Conservation (phyloP, 2,797 vertebrate species). For the Anisognathus igniventris region DNA sequence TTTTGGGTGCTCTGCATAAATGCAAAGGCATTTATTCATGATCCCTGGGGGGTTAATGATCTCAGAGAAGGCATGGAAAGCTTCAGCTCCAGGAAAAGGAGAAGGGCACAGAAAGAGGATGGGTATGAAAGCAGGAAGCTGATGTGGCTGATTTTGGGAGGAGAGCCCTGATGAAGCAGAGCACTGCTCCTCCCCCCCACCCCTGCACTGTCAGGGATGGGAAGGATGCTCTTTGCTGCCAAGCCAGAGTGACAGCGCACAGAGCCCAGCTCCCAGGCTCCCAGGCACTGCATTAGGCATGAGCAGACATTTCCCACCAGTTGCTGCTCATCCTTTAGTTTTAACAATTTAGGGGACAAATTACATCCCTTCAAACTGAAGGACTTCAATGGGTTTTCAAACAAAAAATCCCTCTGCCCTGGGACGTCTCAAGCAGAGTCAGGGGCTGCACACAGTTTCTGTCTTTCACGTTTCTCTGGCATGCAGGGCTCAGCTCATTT, state of each 20-base stretch:
- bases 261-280: not conserved
- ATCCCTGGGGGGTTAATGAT: not conserved
- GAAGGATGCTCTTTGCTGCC: not conserved
- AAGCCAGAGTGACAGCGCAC: not conserved
- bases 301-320: not conserved
- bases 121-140: accelerated
- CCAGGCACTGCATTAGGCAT: not conserved
- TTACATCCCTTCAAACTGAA: too few relatives aligned
- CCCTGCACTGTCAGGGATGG: not conserved
- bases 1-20: not conserved
- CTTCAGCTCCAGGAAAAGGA: not conserved
- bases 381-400: not conserved
- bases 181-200: accelerated
- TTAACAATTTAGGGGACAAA: not conserved
- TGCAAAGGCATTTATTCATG: not conserved
- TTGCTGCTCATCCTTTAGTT: not conserved
- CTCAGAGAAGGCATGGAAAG: not conserved
- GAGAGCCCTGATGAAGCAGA: not conserved
- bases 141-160: not conserved
- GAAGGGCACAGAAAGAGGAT: not conserved
- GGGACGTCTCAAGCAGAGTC: not conserved
- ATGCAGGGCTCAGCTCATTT: not conserved
- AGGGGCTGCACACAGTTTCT: not conserved
- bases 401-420: not conserved
- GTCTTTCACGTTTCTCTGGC: not conserved